phyloP scores from a whole-genome alignment of 2,888 invertebrate genomes.

The Drosophila anomalata region DNA sequence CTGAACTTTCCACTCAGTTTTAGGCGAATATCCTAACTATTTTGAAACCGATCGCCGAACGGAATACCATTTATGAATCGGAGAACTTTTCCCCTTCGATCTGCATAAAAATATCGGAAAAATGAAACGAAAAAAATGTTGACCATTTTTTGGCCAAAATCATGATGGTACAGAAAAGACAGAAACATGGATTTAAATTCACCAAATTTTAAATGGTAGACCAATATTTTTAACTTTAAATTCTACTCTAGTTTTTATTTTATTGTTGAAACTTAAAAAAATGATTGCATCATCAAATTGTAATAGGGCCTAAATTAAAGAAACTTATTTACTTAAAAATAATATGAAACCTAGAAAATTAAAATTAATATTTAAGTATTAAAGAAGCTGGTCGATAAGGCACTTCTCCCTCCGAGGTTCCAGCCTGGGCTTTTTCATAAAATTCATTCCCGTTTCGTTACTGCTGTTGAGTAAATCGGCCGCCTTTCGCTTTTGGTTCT shows the following conservation, averaged over 20 bases:
- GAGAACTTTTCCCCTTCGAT: too few species aligned
- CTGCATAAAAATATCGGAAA: too few species aligned
- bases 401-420: slow-evolving; percentile 78
- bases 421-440: slow-evolving; percentile 75
- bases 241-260: background rate
- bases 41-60: too few species aligned
- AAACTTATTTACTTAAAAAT: background rate
- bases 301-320: background rate
- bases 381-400: slow-evolving; percentile 79
- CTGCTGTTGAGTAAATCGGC: slow-evolving; percentile 77
- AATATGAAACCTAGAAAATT: slow-evolving; percentile 1
- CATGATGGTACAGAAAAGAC: too few species aligned
- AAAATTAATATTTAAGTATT: slow-evolving; percentile 1
- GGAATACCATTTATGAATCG: too few species aligned
- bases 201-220: too few species aligned
- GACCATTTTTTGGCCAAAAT: too few species aligned
- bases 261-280: background rate
- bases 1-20: too few species aligned
- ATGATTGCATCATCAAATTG: background rate
- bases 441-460: slow-evolving; percentile 75
- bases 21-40: too few species aligned
- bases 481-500: slow-evolving; percentile 78
- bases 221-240: too few species aligned
- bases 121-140: too few species aligned
- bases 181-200: too few species aligned